phyloP scores from a whole-genome alignment of 1,140 invertebrate genomes.

The Macrobrachium rosenbergii region DNA sequence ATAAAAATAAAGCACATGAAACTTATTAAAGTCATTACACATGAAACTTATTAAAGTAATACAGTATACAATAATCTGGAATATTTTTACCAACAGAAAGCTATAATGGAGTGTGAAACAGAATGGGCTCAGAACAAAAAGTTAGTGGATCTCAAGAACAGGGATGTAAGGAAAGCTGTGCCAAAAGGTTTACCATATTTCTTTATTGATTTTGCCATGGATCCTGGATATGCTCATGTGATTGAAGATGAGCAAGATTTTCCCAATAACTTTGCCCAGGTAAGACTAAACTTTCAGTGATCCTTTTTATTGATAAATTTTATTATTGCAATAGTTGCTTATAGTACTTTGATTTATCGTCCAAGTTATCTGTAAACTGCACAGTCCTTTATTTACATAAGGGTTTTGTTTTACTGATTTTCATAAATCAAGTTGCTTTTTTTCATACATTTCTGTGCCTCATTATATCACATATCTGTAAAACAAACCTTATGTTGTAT shows the following conservation, averaged over 20 bases:
- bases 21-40: no score
- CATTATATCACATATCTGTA: no score
- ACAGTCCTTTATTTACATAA: no score
- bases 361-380: no score
- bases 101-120: slow-evolving; percentile 91
- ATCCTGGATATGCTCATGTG: slow-evolving; percentile 93
- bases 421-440: no score
- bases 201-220: slow-evolving; percentile 90
- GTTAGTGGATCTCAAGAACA: slow-evolving; percentile 84
- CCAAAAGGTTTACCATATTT: slow-evolving; percentile 97
- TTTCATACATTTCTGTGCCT: no score
- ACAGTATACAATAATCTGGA: not conserved
- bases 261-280: slow-evolving; percentile 91
- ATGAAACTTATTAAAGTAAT: no score
- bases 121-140: slow-evolving; percentile 98
- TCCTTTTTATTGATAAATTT: not conserved
- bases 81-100: slow-evolving; percentile 77
- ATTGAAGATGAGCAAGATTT: slow-evolving; percentile 94
- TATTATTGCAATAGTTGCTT: not conserved
- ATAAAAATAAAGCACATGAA: no score
- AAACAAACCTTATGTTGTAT: no score
- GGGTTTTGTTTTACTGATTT: no score
- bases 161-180: slow-evolving; percentile 82
- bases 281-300: slow-evolving; percentile 69
- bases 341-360: no score